phyloP scores from a whole-genome alignment of 2,797 vertebrate genomes.

The Galago senegalensis region DNA sequence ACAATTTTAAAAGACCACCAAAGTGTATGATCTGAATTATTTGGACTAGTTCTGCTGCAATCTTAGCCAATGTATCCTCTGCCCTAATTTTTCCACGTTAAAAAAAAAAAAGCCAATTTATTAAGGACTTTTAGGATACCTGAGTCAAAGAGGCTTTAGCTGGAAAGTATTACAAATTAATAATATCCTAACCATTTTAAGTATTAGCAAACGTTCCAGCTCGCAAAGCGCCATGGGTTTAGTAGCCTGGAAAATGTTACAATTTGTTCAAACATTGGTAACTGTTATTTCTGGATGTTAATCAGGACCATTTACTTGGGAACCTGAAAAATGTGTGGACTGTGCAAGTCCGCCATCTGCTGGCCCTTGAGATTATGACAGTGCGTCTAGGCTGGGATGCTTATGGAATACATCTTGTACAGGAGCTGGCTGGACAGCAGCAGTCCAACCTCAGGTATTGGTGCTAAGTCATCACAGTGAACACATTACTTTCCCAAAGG shows the following conservation, averaged over 20 bases:
- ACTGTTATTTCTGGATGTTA: conserved; percentile 44
- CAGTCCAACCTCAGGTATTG: not conserved
- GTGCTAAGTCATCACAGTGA: not conserved
- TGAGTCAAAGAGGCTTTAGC: not conserved
- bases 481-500: not conserved
- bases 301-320: not conserved
- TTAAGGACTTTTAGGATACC: not conserved
- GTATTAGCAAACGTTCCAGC: conserved; percentile 33
- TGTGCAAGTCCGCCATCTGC: conserved; percentile 89
- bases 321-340: conserved; percentile 71
- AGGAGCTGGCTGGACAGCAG: fast-evolving
- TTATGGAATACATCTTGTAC: fast-evolving
- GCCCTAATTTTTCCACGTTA: conserved; percentile 3
- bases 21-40: not conserved
- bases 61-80: conserved; percentile 21
- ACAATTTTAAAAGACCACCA: not conserved
- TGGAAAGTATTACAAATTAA: not conserved
- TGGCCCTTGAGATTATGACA: conserved; percentile 16
- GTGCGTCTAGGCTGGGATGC: fast-evolving
- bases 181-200: conserved; percentile 16
- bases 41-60: not conserved
- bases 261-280: conserved; percentile 49
- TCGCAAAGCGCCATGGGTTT: conserved; percentile 48
- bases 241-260: conserved; percentile 61
- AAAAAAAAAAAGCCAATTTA: conserved; percentile 36